Base-by-base conservation (phyloP, 1,140 invertebrate species). In the Radopholus similis region DNA sequence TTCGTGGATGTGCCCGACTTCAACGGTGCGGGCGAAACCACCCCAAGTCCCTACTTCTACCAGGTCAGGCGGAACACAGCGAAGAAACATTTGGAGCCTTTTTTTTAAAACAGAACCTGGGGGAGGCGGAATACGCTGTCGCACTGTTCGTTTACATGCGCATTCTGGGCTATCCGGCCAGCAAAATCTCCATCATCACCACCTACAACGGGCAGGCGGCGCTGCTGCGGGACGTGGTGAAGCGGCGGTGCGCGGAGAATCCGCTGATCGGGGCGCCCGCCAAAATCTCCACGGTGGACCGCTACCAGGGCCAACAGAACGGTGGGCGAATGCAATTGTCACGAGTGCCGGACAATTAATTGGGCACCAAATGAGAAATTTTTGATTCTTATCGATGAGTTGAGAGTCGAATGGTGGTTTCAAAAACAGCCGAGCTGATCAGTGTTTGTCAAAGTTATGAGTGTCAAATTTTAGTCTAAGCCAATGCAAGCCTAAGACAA, bases 141-240 rank as follows among this genome's bases (percentile, higher is more conserved):
- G 94, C 93, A 0, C 88, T 94, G 0, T 99, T 93, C 82, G 98
- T 96, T 92, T 99, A 94, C 81, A 98, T 99, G 95, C 85, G 96
- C 62, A 85, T 99, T 3, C 84, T 97, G 30, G 95, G 95, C 0
- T 99, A 97, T 87, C 93, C 95, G 0, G 92, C 94, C 0, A 89
- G 94, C 59, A 94, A 94, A 84, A 97, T 99, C 66, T 95, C 95
- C 15, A 97, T 99, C 75, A 83, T 99, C n/a, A 97, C 95, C 0
- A 98, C 96, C 0, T 99, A 99, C 83, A 99, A 99, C 85, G 96
- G 96, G 8, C 96, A 99, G 84, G 97, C 97, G 83, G 92, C 96
- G 85, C 86, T 99, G 21, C 91, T 99, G 34, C 84, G 92, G 30
- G 96, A 99, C 85, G 93, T 99, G 8, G 90, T 98, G 53, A 90